phyloP scores from a whole-genome alignment of 1,140 invertebrate genomes.

The Dendrolimus kikuchii region DNA sequence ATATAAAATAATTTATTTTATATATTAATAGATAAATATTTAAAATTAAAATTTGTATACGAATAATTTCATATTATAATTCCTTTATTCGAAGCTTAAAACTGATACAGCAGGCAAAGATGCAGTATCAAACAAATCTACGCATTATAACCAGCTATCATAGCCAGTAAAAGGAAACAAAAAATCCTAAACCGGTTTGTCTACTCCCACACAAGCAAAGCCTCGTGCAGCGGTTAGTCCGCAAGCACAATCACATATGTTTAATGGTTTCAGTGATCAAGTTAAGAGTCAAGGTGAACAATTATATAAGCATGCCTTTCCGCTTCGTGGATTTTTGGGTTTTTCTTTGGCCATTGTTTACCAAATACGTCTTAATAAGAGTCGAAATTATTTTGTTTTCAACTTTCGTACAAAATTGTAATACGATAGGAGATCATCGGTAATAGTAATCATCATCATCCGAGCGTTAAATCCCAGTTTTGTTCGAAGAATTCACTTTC shows the following conservation, averaged over 20 bases:
- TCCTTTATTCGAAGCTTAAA: not conserved
- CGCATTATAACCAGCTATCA: not conserved
- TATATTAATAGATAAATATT: too few relatives aligned
- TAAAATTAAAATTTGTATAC: not conserved
- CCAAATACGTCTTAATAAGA: too few relatives aligned
- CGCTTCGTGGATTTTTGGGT: conserved; percentile 1
- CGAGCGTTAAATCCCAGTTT: too few relatives aligned
- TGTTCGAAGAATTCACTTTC: too few relatives aligned
- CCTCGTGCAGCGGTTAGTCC: not conserved
- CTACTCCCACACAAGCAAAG: not conserved
- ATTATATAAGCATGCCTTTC: conserved; percentile 4
- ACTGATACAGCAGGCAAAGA: not conserved
- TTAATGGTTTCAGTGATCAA: conserved; percentile 6
- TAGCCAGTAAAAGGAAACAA: not conserved
- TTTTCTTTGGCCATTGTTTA: too few relatives aligned
- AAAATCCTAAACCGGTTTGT: conserved; percentile 1
- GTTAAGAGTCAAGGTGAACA: conserved; percentile 11
- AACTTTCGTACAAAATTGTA: too few relatives aligned
- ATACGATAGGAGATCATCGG: too few relatives aligned
- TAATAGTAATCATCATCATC: too few relatives aligned
- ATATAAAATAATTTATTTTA: too few relatives aligned
- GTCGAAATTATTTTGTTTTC: too few relatives aligned
- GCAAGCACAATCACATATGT: not conserved
- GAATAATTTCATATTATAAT: conserved; percentile 1
- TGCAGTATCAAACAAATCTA: not conserved